Evolutionary conservation across 2,888 invertebrate genomes (phyloP).

Genomic region (Agrochola circellaris): DNA sequence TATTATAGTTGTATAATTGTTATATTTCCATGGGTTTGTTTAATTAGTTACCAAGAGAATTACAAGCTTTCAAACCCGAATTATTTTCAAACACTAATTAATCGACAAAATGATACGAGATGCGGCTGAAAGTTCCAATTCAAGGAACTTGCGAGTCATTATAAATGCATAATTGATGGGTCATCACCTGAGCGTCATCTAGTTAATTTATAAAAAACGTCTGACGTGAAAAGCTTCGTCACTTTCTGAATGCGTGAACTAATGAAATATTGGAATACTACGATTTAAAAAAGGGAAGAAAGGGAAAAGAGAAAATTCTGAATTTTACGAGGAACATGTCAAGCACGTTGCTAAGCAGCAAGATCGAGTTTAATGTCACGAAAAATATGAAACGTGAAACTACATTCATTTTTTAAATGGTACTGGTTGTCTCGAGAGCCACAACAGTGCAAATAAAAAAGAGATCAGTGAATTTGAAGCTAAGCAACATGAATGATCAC

Average conservation of each 20-base stretch:
- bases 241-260: background rate
- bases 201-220: background rate
- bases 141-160: background rate
- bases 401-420: too few relatives aligned
- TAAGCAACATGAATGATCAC: too few relatives aligned
- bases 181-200: background rate
- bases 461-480: too few relatives aligned
- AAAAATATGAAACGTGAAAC: too few relatives aligned
- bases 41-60: background rate
- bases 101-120: background rate
- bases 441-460: too few relatives aligned
- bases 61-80: background rate
- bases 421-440: too few relatives aligned
- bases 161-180: background rate
- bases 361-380: too few relatives aligned
- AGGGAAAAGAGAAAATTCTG: too few relatives aligned
- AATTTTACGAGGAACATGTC: too few relatives aligned
- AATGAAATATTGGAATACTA: background rate
- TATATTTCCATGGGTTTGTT: background rate
- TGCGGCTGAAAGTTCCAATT: background rate
- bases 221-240: constrained; percentile 16
- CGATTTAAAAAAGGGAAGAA: too few relatives aligned
- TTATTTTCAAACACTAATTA: background rate
- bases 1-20: too few relatives aligned
- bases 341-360: too few relatives aligned